Conservation (phyloP, 2,888 invertebrate genomes). For the Dicyrtomina minuta region DNA sequence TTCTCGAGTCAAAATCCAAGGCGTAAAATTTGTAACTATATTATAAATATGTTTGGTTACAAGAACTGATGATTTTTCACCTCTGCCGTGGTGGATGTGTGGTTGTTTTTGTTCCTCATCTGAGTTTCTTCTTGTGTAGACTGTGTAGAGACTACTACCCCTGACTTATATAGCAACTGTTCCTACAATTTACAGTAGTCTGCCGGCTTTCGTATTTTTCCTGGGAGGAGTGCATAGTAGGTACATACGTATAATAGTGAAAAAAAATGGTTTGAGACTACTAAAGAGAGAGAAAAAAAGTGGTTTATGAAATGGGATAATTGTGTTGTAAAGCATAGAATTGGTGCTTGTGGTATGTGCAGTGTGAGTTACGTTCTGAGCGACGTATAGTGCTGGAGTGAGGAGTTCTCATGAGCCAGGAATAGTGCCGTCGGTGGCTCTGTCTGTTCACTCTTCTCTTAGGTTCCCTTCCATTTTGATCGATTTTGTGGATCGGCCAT, state of each 20-base stretch:
- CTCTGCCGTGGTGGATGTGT: neutral
- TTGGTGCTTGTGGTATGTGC: neutral
- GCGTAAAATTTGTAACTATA: too few relatives aligned
- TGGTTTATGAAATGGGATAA: constrained; percentile 9
- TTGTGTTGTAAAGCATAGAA: too few relatives aligned
- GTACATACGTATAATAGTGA: neutral
- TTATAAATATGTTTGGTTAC: too few relatives aligned
- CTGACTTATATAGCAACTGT: too few relatives aligned
- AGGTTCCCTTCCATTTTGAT: constrained; percentile 54
- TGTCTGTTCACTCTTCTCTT: constrained; percentile 22
- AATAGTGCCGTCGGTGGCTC: constrained; percentile 21
- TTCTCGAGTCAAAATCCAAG: too few relatives aligned
- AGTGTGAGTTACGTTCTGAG: constrained; percentile 8
- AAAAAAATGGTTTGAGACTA: neutral
- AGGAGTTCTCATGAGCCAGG: constrained; percentile 12
- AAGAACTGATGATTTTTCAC: too few relatives aligned
- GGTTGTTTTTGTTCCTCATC: neutral
- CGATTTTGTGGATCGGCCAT: constrained; percentile 54
- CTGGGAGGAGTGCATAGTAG: too few relatives aligned
- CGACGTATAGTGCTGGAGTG: constrained; percentile 20
- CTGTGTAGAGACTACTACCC: too few relatives aligned
- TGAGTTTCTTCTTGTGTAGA: too few relatives aligned
- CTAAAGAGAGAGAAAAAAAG: constrained; percentile 1
- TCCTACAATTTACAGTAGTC: too few relatives aligned
- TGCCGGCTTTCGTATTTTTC: too few relatives aligned